A percentile compares a stretch with the other conserved stretches of the same genome.
phyloP scores from a whole-genome alignment of 2,797 vertebrate genomes.

The Siniperca scherzeri region DNA sequence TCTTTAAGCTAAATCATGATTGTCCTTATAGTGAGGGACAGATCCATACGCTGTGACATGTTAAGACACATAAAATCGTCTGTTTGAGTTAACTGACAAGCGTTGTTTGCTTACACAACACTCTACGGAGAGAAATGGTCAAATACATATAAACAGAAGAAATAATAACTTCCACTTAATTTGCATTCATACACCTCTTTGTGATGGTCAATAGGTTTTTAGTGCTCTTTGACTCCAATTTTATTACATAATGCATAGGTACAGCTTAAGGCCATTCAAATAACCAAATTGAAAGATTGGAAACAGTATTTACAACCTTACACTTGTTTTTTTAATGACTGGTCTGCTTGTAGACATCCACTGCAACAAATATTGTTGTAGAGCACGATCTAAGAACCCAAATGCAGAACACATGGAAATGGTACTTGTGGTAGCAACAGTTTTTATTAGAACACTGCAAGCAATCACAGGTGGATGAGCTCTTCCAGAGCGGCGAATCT shows the following conservation, averaged over 20 bases:
- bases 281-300: constrained; percentile 32
- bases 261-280: constrained; percentile 32
- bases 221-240: constrained; percentile 46
- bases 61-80: constrained; percentile 36
- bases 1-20: constrained; percentile 59
- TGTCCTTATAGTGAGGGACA: constrained; percentile 54
- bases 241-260: constrained; percentile 8
- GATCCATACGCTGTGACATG: constrained; percentile 48
- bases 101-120: constrained; percentile 35
- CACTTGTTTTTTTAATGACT: constrained; percentile 9
- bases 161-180: constrained; percentile 24
- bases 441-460: too few species aligned
- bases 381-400: too few species aligned
- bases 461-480: too few species aligned
- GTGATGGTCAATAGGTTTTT: constrained; percentile 23
- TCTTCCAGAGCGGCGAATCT: too few species aligned
- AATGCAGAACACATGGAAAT: too few species aligned
- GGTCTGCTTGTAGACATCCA: constrained; percentile 12
- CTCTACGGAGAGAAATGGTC: constrained; percentile 8
- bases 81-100: constrained; percentile 41
- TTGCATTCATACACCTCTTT: constrained; percentile 40
- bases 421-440: too few species aligned
- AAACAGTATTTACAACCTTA: constrained; percentile 25
- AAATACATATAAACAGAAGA: constrained; percentile 22
- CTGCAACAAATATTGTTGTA: background rate